These are phyloP conservation scores for Esperia sulphurella DNA, from an alignment of 2,888 invertebrate genomes.

Conservation along the genomic window DNA sequence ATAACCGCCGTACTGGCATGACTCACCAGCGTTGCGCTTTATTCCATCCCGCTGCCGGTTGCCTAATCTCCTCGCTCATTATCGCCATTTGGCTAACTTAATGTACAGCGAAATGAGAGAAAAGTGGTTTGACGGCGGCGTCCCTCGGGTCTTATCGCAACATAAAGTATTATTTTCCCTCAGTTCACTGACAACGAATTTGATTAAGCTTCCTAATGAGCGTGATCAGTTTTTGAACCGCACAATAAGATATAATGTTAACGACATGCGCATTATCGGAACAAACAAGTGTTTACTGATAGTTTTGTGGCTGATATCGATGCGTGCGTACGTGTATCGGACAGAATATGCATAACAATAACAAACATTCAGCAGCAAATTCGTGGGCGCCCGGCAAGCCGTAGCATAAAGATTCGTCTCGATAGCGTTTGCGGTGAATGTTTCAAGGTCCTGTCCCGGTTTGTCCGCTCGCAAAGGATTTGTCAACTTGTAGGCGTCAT, in stretches of 20 bases:
- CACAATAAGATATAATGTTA: constrained; percentile 10
- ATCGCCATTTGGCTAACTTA: constrained; percentile 30
- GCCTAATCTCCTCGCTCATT: constrained; percentile 52
- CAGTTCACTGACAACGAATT: constrained; percentile 4
- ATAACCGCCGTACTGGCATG: constrained; percentile 45
- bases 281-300: constrained; percentile 7
- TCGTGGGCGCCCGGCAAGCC: constrained; percentile 60
- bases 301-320: not conserved
- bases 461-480: constrained; percentile 67
- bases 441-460: constrained; percentile 76
- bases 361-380: constrained; percentile 37
- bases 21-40: constrained; percentile 59
- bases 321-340: not conserved
- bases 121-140: constrained; percentile 5
- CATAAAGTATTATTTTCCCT: constrained; percentile 2
- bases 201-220: constrained; percentile 20
- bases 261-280: constrained; percentile 11
- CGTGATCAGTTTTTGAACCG: constrained; percentile 23
- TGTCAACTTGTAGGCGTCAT: constrained; percentile 66
- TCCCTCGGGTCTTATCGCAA: constrained; percentile 3
- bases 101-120: constrained; percentile 12
- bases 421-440: constrained; percentile 71
- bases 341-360: constrained; percentile 7
- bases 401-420: constrained; percentile 66
- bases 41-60: constrained; percentile 50